Percentiles rank a stretch among this genome's conserved stretches.
These are phyloP conservation scores for Galerucella nymphaeae DNA, from an alignment of 2,888 invertebrate species.

Conservation along the genomic window DNA sequence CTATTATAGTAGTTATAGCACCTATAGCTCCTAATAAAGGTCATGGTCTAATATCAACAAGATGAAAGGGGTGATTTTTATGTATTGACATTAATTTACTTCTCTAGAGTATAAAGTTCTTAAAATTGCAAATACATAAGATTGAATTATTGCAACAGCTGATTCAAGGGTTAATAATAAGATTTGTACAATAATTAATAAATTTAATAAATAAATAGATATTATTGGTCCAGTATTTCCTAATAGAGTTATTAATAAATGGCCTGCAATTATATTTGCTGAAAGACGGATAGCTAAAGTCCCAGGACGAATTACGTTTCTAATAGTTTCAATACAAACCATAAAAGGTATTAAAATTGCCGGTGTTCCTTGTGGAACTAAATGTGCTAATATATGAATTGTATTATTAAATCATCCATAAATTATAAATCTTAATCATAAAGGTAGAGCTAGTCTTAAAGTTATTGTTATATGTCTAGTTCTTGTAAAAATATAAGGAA, in stretches of 20 bases:
- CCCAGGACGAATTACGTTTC: too few relatives aligned
- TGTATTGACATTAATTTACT: conserved; percentile 68
- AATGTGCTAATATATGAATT: conserved; percentile 74
- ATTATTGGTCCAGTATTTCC: conserved; percentile 63
- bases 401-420: conserved; percentile 74
- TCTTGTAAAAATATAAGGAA: conserved; percentile 78
- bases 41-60: conserved; percentile 76
- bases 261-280: conserved; percentile 62
- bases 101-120: conserved; percentile 76
- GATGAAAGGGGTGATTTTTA: conserved; percentile 73
- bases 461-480: conserved; percentile 73
- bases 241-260: conserved; percentile 66
- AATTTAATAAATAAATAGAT: conserved; percentile 49
- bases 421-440: conserved; percentile 75
- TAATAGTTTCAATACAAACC: conserved; percentile 80
- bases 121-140: conserved; percentile 75
- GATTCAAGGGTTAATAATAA: conserved; percentile 22
- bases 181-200: conserved; percentile 51
- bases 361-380: conserved; percentile 78
- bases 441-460: conserved; percentile 69
- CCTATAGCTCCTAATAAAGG: conserved; percentile 71
- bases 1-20: conserved; percentile 69
- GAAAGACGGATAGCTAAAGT: too few relatives aligned
- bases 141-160: conserved; percentile 74
- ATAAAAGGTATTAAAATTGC: conserved; percentile 75